Conservation (phyloP, 2,113 vertebrate species). For the Platichthys flesus region DNA sequence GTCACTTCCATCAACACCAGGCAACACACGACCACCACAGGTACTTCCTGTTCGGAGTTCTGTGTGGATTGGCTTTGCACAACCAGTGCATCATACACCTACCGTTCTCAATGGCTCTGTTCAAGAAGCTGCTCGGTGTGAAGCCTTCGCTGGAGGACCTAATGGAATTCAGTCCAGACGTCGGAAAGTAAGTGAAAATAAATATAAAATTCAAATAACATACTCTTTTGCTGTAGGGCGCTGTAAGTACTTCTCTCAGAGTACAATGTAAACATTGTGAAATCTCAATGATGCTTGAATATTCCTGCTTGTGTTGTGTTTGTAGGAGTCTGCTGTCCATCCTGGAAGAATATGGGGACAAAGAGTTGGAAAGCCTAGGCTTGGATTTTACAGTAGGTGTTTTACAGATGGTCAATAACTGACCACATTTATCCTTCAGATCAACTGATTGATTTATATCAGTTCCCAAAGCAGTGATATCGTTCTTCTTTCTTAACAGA, state of each 20-base stretch:
- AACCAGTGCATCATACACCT: constrained; percentile 63
- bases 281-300: not conserved
- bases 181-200: constrained; percentile 63
- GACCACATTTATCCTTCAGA: not conserved
- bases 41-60: constrained; percentile 78
- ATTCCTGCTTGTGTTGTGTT: not conserved
- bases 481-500: constrained; percentile 53
- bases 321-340: constrained; percentile 77
- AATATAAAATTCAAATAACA: not conserved
- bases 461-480: not conserved
- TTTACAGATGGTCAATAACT: not conserved
- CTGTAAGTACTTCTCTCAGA: not conserved
- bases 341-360: constrained; percentile 69
- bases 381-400: constrained; percentile 76
- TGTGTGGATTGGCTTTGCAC: constrained; percentile 77
- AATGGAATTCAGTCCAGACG: constrained; percentile 61
- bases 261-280: not conserved
- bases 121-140: constrained; percentile 79
- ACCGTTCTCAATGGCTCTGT: constrained; percentile 80
- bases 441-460: not conserved
- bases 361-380: constrained; percentile 56
- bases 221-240: too few relatives aligned
- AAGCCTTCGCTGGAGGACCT: constrained; percentile 76
- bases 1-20: constrained; percentile 39
- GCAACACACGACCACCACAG: constrained; percentile 39